These are phyloP conservation scores for Anolis sagrei DNA, from an alignment of 2,113 vertebrate species.

Conservation along the genomic window DNA sequence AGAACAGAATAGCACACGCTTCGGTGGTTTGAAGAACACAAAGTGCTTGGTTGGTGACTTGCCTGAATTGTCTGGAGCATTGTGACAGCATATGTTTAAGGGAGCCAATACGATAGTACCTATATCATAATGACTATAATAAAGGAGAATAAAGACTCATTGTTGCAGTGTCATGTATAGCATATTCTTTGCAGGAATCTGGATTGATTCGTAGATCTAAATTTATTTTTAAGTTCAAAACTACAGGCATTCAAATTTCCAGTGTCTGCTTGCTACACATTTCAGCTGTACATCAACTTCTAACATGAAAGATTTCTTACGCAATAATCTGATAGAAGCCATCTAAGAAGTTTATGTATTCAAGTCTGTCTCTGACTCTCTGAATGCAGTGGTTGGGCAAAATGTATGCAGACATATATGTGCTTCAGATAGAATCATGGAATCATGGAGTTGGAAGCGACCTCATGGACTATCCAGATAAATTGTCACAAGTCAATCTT, in stretches of 20 bases:
- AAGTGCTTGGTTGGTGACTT: conserved; percentile 12
- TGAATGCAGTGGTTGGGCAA: conserved; percentile 10
- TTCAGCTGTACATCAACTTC: neutral
- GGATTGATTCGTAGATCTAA: neutral
- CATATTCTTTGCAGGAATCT: neutral
- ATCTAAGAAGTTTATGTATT: conserved; percentile 15
- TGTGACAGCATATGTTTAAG: conserved; percentile 24
- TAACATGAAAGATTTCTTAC: conserved; percentile 4
- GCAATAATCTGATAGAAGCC: neutral
- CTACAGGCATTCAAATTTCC: neutral
- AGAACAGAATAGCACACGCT: conserved; percentile 13
- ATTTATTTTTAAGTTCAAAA: neutral
- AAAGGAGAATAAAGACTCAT: neutral
- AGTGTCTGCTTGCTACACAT: neutral
- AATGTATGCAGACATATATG: neutral
- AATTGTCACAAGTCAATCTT: neutral
- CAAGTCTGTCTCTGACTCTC: neutral
- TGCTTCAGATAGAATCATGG: too few species aligned
- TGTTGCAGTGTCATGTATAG: neutral
- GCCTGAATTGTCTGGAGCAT: conserved; percentile 6
- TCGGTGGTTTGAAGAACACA: conserved; percentile 20
- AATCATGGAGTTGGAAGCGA: too few species aligned
- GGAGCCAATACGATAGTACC: neutral
- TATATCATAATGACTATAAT: neutral
- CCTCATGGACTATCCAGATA: too few species aligned